Conservation (phyloP, 1,140 invertebrate genomes). For the Anadara kagoshimensis region DNA sequence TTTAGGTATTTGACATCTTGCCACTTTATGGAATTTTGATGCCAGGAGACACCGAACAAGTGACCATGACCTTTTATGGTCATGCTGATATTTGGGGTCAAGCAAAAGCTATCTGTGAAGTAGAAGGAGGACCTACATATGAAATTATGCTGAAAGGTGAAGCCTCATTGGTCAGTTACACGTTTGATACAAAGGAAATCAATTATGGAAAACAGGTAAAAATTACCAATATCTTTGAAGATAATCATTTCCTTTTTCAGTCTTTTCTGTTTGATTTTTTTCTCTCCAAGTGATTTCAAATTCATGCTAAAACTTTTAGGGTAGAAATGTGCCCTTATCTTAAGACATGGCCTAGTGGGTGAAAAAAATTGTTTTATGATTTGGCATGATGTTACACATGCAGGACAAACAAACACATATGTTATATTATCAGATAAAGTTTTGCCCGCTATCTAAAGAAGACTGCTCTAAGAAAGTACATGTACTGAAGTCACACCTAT, state of each 20-base stretch:
- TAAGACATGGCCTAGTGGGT: too few species aligned
- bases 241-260: not conserved
- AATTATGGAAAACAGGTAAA: conserved; percentile 72
- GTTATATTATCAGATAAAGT: too few species aligned
- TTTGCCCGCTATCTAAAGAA: too few species aligned
- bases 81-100: conserved; percentile 71
- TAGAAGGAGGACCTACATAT: conserved; percentile 73
- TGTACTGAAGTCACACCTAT: too few species aligned
- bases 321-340: too few species aligned
- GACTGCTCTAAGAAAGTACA: too few species aligned
- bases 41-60: conserved; percentile 72
- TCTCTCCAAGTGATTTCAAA: too few species aligned
- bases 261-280: not conserved
- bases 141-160: conserved; percentile 69
- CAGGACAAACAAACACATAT: too few species aligned
- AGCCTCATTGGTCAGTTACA: conserved; percentile 70
- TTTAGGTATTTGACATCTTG: conserved; percentile 73
- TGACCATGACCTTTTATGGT: conserved; percentile 74
- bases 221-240: not conserved
- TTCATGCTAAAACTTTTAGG: too few species aligned
- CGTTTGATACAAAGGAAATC: conserved; percentile 70
- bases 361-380: too few species aligned
- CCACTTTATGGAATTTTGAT: conserved; percentile 71
- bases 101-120: conserved; percentile 72
- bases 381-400: too few species aligned